Base-by-base conservation (phyloP, 2,113 vertebrate genomes). In the Chaenocephalus aceratus region DNA sequence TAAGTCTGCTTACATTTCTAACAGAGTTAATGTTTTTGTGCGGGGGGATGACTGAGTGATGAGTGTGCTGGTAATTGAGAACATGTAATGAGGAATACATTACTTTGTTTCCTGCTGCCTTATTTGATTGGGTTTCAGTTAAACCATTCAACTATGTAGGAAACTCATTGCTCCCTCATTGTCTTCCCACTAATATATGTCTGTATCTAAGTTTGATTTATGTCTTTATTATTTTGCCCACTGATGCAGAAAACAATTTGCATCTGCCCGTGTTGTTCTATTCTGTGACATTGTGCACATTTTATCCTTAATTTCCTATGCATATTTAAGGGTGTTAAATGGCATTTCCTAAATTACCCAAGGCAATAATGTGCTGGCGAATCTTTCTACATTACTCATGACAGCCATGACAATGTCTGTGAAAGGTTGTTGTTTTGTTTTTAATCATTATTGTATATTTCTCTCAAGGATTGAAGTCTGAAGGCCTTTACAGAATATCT, bases 401-500 rank as follows among this genome's bases (percentile, higher is more conserved):
- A 75, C 77, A 69, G 59, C 54, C 53, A 5, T 80, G 52, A 48
- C 48, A 2, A 30, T 76, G 57, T 81, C 78, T 86, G 36, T 41
- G 57, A 83, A 77, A 75, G n/a, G 36, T 41, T 30, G 21, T 83
- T 84, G 21, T 64, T 79, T 77, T 8, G 16, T 23, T 23, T 34
- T 65, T 71, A 26, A 30, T 30, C 36, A 10, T 65, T 65, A 30
- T 66, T 58, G 45, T 83, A 51, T 75, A 85, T 88, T n/a, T 64
- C 72, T 53, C 71, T 83, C n/a, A 67, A 94, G 93, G 93, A 71
- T 83, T 94, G 46, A 93, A 78, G 68, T 94, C 93, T 23, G 93
- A 94, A 51, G 93, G 93, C 52, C 91, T 94, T 63, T 94, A 94
- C 88, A 93, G 93, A 81, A 84, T 94, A 83, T 94, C 93, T n/a